phyloP scores from a whole-genome alignment of 1,140 invertebrate species.

The Atopsyche davidsoni region DNA sequence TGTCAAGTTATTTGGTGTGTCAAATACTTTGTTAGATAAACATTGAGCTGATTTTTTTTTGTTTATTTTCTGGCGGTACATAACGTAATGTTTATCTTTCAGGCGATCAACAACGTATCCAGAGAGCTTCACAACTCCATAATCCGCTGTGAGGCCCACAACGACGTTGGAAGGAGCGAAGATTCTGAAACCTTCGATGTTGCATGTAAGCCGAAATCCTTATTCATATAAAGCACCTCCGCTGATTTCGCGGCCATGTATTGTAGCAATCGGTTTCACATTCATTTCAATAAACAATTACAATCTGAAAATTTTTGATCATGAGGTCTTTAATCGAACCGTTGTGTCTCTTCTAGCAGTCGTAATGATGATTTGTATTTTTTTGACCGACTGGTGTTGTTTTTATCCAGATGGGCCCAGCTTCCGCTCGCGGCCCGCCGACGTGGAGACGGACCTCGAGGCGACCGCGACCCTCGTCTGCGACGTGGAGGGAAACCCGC shows the following conservation, averaged over 20 bases:
- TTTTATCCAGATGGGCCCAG: conserved; percentile 58
- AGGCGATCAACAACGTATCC: conserved; percentile 61
- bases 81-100: conserved; percentile 9
- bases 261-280: background rate
- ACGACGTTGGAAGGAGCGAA: conserved; percentile 70
- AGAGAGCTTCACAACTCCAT: conserved; percentile 66
- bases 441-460: conserved; percentile 64
- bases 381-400: conserved; percentile 1
- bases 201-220: conserved; percentile 67
- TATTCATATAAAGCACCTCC: background rate
- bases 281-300: background rate
- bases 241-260: background rate
- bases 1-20: too few species aligned
- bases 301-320: background rate
- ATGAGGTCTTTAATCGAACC: too few species aligned
- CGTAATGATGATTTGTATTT: too few species aligned
- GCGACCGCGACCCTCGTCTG: conserved; percentile 64
- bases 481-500: conserved; percentile 73
- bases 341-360: too few species aligned
- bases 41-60: background rate
- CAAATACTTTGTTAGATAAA: too few species aligned
- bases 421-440: conserved; percentile 59
- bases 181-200: conserved; percentile 69
- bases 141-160: conserved; percentile 75
- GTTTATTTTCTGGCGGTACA: background rate